A percentile compares a stretch with the other conserved stretches of the same genome.
Conservation (phyloP, 35 echinoderm and acorn worm species). For the Ptychodera flava region DNA sequence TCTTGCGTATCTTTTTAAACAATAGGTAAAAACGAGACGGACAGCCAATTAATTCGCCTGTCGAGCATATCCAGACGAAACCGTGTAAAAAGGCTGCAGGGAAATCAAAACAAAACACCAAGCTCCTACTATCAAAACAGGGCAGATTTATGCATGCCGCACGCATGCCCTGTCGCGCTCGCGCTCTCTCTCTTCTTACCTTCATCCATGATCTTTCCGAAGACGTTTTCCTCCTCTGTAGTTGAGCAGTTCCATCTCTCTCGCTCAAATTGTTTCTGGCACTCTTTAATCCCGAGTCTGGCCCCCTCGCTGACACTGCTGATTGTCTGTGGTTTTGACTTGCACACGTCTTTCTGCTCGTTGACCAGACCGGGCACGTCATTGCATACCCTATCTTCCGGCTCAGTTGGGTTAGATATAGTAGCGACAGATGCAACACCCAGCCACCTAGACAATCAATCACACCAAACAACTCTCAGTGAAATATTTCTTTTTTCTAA, state of each 20-base stretch:
- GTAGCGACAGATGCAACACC: slow-evolving; percentile 23
- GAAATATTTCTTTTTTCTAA: too few species aligned
- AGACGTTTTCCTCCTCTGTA: slow-evolving; percentile 32
- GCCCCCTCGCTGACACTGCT: slow-evolving; percentile 56
- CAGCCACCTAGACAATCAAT: slow-evolving; percentile 22
- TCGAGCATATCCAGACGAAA: too few species aligned
- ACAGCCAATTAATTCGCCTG: too few species aligned
- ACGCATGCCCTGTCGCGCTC: too few species aligned
- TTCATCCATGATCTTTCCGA: slow-evolving; percentile 41
- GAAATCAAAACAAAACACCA: too few species aligned
- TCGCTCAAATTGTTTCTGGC: slow-evolving; percentile 56
- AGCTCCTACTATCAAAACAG: too few species aligned
- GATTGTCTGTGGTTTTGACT: slow-evolving; percentile 38
- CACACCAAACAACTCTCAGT: too few species aligned
- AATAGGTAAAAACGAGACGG: too few species aligned
- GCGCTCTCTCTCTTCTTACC: too few species aligned
- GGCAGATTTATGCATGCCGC: too few species aligned
- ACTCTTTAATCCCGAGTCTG: slow-evolving; percentile 55
- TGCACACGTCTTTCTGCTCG: slow-evolving; percentile 47
- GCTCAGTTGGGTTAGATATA: slow-evolving; percentile 9
- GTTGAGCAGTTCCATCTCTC: slow-evolving; percentile 78
- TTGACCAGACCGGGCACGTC: slow-evolving; percentile 29
- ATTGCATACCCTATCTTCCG: slow-evolving; percentile 7
- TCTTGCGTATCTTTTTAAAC: too few species aligned
- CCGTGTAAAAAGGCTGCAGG: too few species aligned